These are phyloP conservation scores for Chymomyza amoena DNA, from an alignment of 2,888 invertebrate genomes.

Conservation along the genomic window DNA sequence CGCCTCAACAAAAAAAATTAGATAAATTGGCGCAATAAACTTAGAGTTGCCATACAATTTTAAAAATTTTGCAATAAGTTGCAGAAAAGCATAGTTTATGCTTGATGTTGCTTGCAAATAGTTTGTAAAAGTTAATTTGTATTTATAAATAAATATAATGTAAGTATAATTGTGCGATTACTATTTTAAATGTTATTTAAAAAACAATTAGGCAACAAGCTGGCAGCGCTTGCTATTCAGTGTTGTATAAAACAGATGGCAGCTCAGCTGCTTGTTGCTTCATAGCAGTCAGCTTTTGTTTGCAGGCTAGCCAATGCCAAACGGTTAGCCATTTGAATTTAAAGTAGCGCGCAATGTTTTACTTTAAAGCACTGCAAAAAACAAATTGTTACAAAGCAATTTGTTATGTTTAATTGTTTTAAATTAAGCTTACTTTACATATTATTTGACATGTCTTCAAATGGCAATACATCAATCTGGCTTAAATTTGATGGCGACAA, in stretches of 20 bases:
- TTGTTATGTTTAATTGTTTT: neutral
- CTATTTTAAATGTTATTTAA: neutral
- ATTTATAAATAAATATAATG: neutral
- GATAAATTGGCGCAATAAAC: neutral
- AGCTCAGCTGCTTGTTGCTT: neutral
- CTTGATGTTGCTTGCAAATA: neutral
- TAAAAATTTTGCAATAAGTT: neutral
- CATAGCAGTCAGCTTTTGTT: slow-evolving; percentile 13
- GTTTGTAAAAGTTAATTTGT: neutral
- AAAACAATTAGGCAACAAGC: neutral
- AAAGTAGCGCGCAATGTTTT: neutral
- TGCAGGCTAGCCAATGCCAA: neutral
- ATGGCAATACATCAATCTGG: slow-evolving; percentile 56
- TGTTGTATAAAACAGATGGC: slow-evolving; percentile 9
- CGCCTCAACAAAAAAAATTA: neutral
- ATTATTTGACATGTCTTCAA: slow-evolving; percentile 43
- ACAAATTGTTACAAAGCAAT: neutral
- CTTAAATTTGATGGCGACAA: slow-evolving; percentile 37
- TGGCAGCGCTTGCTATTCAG: neutral
- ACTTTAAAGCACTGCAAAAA: neutral
- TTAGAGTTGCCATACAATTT: neutral
- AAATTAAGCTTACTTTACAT: neutral
- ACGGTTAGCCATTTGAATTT: neutral
- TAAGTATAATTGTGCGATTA: neutral
- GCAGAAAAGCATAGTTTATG: neutral